Percentiles rank a stretch among this genome's conserved stretches.
phyloP scores from a whole-genome alignment of 1,140 invertebrate genomes.

The Galleria mellonella region DNA sequence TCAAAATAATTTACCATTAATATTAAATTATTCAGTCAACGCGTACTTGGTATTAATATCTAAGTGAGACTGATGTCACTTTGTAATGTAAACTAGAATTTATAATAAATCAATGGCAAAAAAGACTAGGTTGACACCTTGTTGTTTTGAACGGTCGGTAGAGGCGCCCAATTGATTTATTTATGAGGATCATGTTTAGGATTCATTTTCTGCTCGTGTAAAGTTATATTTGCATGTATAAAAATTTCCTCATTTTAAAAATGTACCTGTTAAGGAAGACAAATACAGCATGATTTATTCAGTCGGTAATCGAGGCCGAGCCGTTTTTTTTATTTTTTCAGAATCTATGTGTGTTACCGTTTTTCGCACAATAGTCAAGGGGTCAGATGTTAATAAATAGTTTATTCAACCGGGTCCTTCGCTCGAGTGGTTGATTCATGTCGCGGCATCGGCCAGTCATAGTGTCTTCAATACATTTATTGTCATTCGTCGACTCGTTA shows the following conservation, averaged over 20 bases:
- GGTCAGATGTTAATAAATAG: constrained; percentile 31
- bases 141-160: constrained; percentile 50
- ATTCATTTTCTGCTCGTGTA: constrained; percentile 68
- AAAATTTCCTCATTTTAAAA: constrained; percentile 64
- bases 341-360: constrained; percentile 50
- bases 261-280: constrained; percentile 63
- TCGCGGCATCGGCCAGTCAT: constrained; percentile 33
- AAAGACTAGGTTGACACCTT: constrained; percentile 20
- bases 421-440: constrained; percentile 22
- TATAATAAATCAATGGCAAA: background rate
- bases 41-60: no score
- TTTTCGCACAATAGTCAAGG: constrained; percentile 38
- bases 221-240: constrained; percentile 66
- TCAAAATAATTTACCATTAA: no score
- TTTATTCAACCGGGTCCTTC: constrained; percentile 18
- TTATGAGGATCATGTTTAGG: constrained; percentile 62
- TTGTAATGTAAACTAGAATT: background rate
- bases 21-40: no score
- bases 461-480: constrained; percentile 52
- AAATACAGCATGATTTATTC: constrained; percentile 65
- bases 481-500: constrained; percentile 60
- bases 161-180: constrained; percentile 47
- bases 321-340: constrained; percentile 44
- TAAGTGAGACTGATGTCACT: no score
- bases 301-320: constrained; percentile 49